A percentile compares a stretch with the other conserved stretches of the same genome.
Conservation (phyloP, 2,113 vertebrate genomes). For the Chitala chitala region DNA sequence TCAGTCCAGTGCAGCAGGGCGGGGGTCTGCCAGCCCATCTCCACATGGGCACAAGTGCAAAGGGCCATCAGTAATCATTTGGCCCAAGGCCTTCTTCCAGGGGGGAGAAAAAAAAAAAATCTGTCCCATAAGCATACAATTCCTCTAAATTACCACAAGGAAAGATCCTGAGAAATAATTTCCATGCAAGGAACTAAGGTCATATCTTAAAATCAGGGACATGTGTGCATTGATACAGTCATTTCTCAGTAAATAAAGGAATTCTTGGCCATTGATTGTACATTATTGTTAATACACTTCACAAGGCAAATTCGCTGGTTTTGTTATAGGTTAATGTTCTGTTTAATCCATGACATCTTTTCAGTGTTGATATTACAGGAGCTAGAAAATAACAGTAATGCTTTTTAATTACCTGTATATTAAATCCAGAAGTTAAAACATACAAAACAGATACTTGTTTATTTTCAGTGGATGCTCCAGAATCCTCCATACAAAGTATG, state of each 20-base stretch:
- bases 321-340: conserved; percentile 2
- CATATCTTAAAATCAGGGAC: neutral
- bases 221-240: neutral
- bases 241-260: neutral
- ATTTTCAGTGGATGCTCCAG: no score
- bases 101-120: conserved; percentile 36
- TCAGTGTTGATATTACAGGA: neutral
- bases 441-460: no score
- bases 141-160: conserved; percentile 3
- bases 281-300: neutral
- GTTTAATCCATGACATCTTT: neutral
- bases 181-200: neutral
- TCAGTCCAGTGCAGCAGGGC: conserved; percentile 29
- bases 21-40: neutral
- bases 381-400: neutral
- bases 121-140: conserved; percentile 28
- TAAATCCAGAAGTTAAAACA: no score
- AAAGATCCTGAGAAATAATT: neutral
- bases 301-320: neutral
- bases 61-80: conserved; percentile 3
- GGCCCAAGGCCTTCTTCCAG: conserved; percentile 20
- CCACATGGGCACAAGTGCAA: neutral
- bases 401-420: neutral
- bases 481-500: no score
- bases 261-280: neutral